A percentile compares a stretch with the other conserved stretches of the same genome.
phyloP scores from a whole-genome alignment of 2,113 vertebrate genomes.

The Poicephalus gulielmi region DNA sequence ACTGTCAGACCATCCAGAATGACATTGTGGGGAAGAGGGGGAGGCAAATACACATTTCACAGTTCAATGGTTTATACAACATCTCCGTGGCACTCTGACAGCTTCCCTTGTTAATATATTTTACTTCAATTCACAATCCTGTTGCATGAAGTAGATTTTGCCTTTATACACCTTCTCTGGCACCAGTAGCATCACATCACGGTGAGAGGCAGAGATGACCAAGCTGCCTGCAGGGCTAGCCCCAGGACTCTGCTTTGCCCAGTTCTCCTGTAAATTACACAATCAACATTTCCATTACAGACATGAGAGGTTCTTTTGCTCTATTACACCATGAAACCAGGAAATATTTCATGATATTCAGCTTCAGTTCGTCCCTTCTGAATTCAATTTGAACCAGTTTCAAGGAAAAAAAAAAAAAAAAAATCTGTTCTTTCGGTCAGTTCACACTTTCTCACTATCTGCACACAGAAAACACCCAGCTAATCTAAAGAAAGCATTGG shows the following conservation, averaged over 20 bases:
- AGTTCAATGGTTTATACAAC: constrained; percentile 46
- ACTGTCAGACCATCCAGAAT: constrained; percentile 14
- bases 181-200: neutral
- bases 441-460: neutral
- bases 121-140: constrained; percentile 38
- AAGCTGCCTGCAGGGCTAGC: neutral
- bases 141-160: constrained; percentile 18
- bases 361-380: neutral
- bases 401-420: neutral
- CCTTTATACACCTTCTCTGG: constrained; percentile 16
- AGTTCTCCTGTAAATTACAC: neutral
- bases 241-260: neutral
- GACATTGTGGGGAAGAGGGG: neutral
- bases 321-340: neutral
- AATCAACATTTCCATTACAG: constrained; percentile 15
- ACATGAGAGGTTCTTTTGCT: neutral
- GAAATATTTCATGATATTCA: neutral
- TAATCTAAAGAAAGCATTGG: neutral
- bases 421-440: neutral
- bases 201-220: neutral
- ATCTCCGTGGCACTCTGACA: neutral
- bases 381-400: neutral
- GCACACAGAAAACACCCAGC: neutral
- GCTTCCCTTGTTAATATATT: constrained; percentile 6
- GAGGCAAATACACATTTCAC: constrained; percentile 41